Base-by-base conservation (phyloP, 2,888 invertebrate genomes). In the Therioaphis trifolii region DNA sequence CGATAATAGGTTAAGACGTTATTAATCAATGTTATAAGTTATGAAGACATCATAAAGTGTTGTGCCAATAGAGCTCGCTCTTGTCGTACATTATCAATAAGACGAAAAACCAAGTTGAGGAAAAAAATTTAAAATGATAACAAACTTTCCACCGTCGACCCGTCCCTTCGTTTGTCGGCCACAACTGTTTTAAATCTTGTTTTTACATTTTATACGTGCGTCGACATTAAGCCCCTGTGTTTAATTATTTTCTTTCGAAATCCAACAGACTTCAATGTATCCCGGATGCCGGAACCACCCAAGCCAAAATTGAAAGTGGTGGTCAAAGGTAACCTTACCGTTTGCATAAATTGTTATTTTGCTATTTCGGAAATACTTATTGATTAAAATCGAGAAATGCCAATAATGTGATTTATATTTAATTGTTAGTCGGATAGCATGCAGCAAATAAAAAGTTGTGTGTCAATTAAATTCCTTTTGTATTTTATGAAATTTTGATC, bases 221-320 rank as follows among this genome's bases (percentile, higher is more conserved):
- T 7, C 3, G 12, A 46, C 46, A 12, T 7, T 5, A 35, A 35
- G 35, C 46, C 2, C 46, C 12, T 12, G 2, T 2, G 46, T 46
- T 9, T 12, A 12, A 9, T 12, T 52, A 18, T 18, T 52, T 52
- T 52, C 35, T 35, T 52, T 15, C 18, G 2, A 18, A 18, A 15
- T 11, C 21, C 2, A 55, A 55, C 9, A 5, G n/a, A 9, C 24
- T 43, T 24, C 24, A 3, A 78, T 78, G 52, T 78, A 69, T 55
- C 52, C 40, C 78, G 68, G 43, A 78, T 78, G 78, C 78, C 52
- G 68, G 78, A 69, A 69, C 9, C 68, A 69, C 89, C 89, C 87
- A 89, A 87, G 88, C 88, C 86, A 88, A 88, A 86, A 88, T 89
- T 87, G 55, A 75, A 80, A 68, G 46, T 72, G 61, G 40, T 61